Conservation (phyloP, 2,797 vertebrate species). For the Tangara arthus region DNA sequence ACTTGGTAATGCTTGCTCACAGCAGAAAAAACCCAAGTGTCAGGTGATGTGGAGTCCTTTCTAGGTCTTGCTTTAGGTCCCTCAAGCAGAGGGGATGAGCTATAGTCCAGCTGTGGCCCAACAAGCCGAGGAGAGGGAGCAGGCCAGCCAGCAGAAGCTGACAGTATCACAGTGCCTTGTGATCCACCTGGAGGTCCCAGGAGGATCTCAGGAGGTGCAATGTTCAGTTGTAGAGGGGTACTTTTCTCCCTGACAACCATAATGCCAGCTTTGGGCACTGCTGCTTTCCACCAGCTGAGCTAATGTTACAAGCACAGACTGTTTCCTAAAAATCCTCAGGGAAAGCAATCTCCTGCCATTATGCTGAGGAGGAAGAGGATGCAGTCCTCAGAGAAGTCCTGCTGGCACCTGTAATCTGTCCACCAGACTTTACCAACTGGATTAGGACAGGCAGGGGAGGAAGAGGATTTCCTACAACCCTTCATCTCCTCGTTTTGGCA, state of each 20-base stretch:
- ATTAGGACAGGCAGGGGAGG: neutral
- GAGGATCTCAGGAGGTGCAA: fast-evolving
- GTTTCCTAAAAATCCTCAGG: neutral
- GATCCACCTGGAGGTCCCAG: neutral
- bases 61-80: neutral
- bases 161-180: neutral
- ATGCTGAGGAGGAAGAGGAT: neutral
- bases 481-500: fast-evolving
- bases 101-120: neutral
- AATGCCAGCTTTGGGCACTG: neutral
- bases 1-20: neutral
- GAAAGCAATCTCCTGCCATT: neutral
- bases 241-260: neutral
- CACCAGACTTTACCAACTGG: neutral
- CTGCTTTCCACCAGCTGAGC: neutral
- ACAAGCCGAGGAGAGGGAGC: neutral
- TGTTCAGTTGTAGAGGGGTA: neutral
- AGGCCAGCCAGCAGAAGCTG: neutral
- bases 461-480: neutral
- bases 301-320: neutral
- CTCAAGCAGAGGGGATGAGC: neutral
- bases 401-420: neutral
- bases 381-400: neutral
- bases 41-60: neutral
- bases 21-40: neutral